Base-by-base conservation (phyloP, 2,888 invertebrate genomes). In the Nomada hirtipes region DNA sequence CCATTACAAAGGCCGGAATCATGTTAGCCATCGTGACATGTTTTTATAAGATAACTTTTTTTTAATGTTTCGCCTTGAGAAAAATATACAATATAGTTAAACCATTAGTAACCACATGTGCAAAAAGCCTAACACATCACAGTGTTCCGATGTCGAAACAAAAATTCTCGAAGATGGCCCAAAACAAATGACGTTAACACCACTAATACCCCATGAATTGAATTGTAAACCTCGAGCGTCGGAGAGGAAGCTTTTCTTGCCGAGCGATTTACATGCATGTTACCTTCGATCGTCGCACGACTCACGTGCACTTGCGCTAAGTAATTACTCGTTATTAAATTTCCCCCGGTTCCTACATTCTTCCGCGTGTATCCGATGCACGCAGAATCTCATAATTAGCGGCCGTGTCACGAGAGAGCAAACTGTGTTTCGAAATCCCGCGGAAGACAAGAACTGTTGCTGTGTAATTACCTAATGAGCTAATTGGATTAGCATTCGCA, bases 401-500 rank as follows among this genome's bases (percentile, higher is more conserved):
- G n/a, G 26, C 65, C 11, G 59, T 63, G 81, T 74, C 84, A 69
- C 74, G 74, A 18, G 60, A 69, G 72, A 29, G 80, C 50, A 65
- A 36, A 76, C 18, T 47, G 69, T 83, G 57, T 76, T 83, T 84
- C 73, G 86, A 82, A 87, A 86, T 87, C 81, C 63, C 57, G 61
- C 64, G 44, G 61, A 82, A 84, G 80, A 82, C 82, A 76, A 85
- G 75, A 70, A 65, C 76, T 52, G 78, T 81, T 81, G 70, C 60
- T 72, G 71, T 83, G 85, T 82, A 88, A 88, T 88, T 88, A 88
- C 73, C 82, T 88, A 86, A 86, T 85, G 85, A 88, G 86, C 79
- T 88, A 88, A 88, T 88, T 88, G 84, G 81, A 88, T 88, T 86
- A 88, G 82, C 85, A 84, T 88, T 85, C 79, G 83, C 57, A 85